These are phyloP conservation scores for Gadus chalcogrammus DNA, from an alignment of 2,113 vertebrate genomes.

Conservation along the genomic window DNA sequence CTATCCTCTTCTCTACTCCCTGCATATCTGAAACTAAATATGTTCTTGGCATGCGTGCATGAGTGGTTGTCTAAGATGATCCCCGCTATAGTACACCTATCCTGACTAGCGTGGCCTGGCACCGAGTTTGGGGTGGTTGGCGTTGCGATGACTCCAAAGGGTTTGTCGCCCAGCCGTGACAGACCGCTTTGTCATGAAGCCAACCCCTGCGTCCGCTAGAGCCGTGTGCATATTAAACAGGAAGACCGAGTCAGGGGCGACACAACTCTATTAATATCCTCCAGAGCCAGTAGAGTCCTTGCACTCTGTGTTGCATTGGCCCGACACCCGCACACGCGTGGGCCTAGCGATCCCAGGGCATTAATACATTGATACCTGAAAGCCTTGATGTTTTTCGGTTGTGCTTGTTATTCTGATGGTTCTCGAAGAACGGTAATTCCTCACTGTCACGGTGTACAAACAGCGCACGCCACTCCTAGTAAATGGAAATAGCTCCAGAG, in stretches of 20 bases:
- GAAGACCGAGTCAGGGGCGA: constrained; percentile 36
- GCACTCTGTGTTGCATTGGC: constrained; percentile 13
- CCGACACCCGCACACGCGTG: constrained; percentile 3
- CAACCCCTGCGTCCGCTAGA: constrained; percentile 8
- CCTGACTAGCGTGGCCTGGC: constrained; percentile 17
- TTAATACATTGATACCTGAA: background rate
- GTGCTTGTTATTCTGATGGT: background rate
- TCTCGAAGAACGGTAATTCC: background rate
- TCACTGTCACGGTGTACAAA: too few relatives aligned
- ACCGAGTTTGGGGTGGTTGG: background rate
- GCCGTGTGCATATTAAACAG: constrained; percentile 36
- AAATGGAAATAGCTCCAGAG: background rate
- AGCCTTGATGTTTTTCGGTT: too few relatives aligned
- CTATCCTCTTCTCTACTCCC: too few relatives aligned
- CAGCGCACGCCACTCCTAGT: background rate
- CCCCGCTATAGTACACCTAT: constrained; percentile 13
- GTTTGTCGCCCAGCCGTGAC: background rate
- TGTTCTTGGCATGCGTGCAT: background rate
- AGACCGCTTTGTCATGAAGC: too few relatives aligned
- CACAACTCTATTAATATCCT: constrained; percentile 38
- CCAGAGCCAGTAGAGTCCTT: constrained; percentile 3
- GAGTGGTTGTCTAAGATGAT: background rate
- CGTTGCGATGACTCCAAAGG: constrained; percentile 13
- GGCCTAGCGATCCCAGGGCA: background rate
- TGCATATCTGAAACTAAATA: too few relatives aligned